These are phyloP conservation scores for Perca fluviatilis DNA, from an alignment of 2,113 vertebrate genomes.

Conservation along the genomic window DNA sequence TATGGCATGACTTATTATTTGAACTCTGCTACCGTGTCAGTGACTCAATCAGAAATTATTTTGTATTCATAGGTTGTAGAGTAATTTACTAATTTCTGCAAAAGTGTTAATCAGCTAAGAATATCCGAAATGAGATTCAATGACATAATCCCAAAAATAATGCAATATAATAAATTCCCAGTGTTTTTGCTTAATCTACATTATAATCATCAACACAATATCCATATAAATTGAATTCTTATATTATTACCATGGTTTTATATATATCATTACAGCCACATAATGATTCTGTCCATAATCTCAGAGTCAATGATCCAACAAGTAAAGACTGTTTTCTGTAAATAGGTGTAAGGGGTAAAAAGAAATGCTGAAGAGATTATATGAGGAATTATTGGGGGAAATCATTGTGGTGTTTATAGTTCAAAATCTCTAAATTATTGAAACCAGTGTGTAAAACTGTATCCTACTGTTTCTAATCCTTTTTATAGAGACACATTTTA, in stretches of 20 bases:
- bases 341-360: not conserved
- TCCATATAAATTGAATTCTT: not conserved
- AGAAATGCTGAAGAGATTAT: not conserved
- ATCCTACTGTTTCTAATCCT: not conserved
- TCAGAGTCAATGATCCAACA: not conserved
- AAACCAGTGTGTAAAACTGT: not conserved
- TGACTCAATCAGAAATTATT: not conserved
- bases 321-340: not conserved
- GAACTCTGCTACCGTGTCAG: not conserved
- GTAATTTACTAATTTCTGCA: not conserved
- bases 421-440: not conserved
- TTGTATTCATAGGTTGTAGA: not conserved
- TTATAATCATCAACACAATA: not conserved
- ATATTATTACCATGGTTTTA: not conserved
- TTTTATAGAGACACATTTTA: not conserved
- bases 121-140: not conserved
- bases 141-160: not conserved
- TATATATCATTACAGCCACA: no score
- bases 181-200: not conserved
- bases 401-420: not conserved
- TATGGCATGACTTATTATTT: not conserved
- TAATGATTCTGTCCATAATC: not conserved
- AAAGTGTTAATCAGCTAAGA: not conserved
- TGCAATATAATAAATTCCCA: not conserved
- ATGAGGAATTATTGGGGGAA: not conserved